phyloP scores from a whole-genome alignment of 2,797 vertebrate species.

The Perodicticus potto region DNA sequence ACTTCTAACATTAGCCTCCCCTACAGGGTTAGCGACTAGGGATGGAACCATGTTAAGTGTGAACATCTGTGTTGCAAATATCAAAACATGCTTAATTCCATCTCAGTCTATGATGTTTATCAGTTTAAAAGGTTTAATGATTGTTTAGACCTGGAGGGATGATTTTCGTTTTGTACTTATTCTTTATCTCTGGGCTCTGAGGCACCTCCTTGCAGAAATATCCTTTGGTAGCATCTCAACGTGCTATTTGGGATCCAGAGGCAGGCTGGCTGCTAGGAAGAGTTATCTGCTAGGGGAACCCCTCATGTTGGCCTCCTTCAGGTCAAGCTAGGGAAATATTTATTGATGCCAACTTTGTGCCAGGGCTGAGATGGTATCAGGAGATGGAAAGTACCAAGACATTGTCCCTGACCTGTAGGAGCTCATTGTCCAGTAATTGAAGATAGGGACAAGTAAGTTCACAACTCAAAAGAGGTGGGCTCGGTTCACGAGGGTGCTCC shows the following conservation, averaged over 20 bases:
- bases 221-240: not conserved
- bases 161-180: not conserved
- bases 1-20: not conserved
- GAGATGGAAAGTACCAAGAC: not conserved
- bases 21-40: not conserved
- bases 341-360: not conserved
- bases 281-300: too few relatives aligned
- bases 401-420: not conserved
- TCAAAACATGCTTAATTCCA: not conserved
- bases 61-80: not conserved
- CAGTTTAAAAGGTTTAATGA: slow-evolving; percentile 25
- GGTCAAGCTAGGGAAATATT: not conserved
- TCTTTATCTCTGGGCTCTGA: not conserved
- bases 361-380: not conserved
- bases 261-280: not conserved
- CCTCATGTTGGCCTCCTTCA: not conserved
- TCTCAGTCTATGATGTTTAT: slow-evolving; percentile 41
- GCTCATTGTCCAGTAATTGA: not conserved
- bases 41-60: rapidly evolving
- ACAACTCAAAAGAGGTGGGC: too few relatives aligned
- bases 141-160: slow-evolving; percentile 14
- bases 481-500: not conserved
- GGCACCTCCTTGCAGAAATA: not conserved
- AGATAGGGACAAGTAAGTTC: not conserved
- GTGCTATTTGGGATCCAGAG: not conserved